A percentile compares a stretch with the other conserved stretches of the same genome.
phyloP scores from a whole-genome alignment of 2,888 invertebrate species.

The Desoria tigrina region DNA sequence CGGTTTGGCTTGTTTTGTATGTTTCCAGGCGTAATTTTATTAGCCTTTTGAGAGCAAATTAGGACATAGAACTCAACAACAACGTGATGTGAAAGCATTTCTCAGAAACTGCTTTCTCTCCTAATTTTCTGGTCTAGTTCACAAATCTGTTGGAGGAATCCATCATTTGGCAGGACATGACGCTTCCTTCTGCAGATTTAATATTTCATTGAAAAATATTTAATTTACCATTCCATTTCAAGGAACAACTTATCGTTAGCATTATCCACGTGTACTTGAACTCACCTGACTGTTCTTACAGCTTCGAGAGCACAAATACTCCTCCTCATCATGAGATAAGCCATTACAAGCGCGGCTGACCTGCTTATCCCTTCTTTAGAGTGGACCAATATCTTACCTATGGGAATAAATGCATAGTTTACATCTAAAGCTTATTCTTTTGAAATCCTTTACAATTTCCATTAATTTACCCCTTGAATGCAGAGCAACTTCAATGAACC shows the following conservation, averaged over 20 bases:
- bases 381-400: conserved; percentile 59
- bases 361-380: conserved; percentile 58
- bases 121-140: conserved; percentile 33
- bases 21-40: too few relatives aligned
- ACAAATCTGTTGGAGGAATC: conserved; percentile 55
- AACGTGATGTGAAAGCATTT: too few relatives aligned
- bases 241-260: neutral
- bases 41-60: too few relatives aligned
- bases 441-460: too few relatives aligned
- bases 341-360: conserved; percentile 58
- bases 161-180: conserved; percentile 59
- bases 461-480: conserved; percentile 34
- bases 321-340: conserved; percentile 57
- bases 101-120: conserved; percentile 16
- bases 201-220: conserved; percentile 4
- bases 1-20: too few relatives aligned
- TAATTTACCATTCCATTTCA: neutral
- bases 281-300: conserved; percentile 56
- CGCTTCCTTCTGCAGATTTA: conserved; percentile 55
- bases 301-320: conserved; percentile 58
- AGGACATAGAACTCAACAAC: too few relatives aligned
- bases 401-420: neutral
- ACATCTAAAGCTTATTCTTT: too few relatives aligned
- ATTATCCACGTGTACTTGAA: neutral
- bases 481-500: conserved; percentile 59